Base-by-base conservation (phyloP, 2,797 vertebrate genomes). In the Dipus sagitta region DNA sequence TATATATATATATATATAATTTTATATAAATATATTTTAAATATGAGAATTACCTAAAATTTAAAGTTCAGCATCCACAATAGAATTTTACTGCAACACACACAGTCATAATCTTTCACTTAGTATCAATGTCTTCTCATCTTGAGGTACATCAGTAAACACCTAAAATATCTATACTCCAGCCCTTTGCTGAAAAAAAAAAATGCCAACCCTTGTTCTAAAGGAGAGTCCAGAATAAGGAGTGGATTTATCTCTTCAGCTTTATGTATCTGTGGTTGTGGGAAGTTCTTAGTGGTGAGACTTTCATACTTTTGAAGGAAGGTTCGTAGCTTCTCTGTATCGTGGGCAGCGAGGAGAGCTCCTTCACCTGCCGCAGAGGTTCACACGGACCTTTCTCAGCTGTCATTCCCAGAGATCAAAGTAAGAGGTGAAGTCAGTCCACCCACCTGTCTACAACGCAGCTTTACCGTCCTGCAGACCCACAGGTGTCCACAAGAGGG, bases 401-500 rank as follows among this genome's bases (percentile, higher is more conserved):
- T 1, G 17, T 83, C 71, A 20, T 65, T 88, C 77, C 79, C 65
- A 54, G 65, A 82, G 24, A 18, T 80, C 64, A 38, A 42, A 13
- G 30, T 1, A 20, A 18, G 9, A 58, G 17, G 24, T 0, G 1
- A 76, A 23, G 26, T 10, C 52, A 12, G 54, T 54, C 79, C 17
- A 20, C 23, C 14, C 34, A 78, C 65, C 47, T 38, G 67, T 13
- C 26, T 5, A 11, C 11, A 6, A 7, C 42, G 14, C 26, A n/a
- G 6, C 38, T 1, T 26, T 20, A 17, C 58, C 82, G 32, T 68
- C 38, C 82, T 92, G 94, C 88, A 92, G 83, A 81, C 52, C 72
- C 23, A 0, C 65, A 38, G 62, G 52, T 65, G 65, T 34, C 94
- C 97, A 94, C 91, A 72, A 76, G 96, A 94, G 96, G 96, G 94